phyloP scores from a whole-genome alignment of 2,888 invertebrate species.

The Epirrita christyi region DNA sequence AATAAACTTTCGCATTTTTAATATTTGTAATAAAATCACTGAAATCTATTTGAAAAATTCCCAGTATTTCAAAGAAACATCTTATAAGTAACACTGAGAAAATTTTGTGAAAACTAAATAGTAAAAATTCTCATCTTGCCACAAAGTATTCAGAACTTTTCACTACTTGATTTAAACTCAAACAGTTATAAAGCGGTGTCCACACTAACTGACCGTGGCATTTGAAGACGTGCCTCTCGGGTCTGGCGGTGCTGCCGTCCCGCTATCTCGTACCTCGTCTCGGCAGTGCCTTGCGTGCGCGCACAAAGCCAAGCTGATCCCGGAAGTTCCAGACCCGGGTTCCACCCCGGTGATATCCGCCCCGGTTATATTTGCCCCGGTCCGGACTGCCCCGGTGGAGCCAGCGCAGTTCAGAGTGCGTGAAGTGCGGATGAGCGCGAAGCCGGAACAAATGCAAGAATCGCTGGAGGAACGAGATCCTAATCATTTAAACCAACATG shows the following conservation, averaged over 20 bases:
- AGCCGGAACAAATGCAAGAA: constrained; percentile 70
- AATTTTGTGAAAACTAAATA: too few relatives aligned
- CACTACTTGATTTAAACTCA: not conserved
- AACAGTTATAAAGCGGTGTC: constrained; percentile 8
- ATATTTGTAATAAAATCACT: too few relatives aligned
- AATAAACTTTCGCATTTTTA: too few relatives aligned
- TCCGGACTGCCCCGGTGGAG: constrained; percentile 16
- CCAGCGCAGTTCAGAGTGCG: constrained; percentile 31
- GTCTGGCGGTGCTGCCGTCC: constrained; percentile 62
- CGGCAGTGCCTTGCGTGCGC: constrained; percentile 65
- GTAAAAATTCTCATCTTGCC: too few relatives aligned
- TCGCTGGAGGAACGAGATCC: constrained; percentile 89
- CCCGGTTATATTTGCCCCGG: constrained; percentile 19
- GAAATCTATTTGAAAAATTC: not conserved
- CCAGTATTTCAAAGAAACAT: too few relatives aligned
- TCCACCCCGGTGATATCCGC: constrained; percentile 22
- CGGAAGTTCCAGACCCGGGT: constrained; percentile 57
- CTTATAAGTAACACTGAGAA: too few relatives aligned
- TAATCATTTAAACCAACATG: constrained; percentile 87
- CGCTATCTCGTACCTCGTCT: constrained; percentile 51
- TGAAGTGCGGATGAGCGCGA: constrained; percentile 53
- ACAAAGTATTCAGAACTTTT: too few relatives aligned
- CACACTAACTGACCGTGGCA: constrained; percentile 63
- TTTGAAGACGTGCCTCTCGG: constrained; percentile 65
- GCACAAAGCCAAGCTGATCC: constrained; percentile 59